Percentiles rank a stretch among this genome's conserved stretches.
Evolutionary conservation across 1,140 invertebrate genomes (phyloP).

Genomic region (Trypoxylus dichotomus): DNA sequence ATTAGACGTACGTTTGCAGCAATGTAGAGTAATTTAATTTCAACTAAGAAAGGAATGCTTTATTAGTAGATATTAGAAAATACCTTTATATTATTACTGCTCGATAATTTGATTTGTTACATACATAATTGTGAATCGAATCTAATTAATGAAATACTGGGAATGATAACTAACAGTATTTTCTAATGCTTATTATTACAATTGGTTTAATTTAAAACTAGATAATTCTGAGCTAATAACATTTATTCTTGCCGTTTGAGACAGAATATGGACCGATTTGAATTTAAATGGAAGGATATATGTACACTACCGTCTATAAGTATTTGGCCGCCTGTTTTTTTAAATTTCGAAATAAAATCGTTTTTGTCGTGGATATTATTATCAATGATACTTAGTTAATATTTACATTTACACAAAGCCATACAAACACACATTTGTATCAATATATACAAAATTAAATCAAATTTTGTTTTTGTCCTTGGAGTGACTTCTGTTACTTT

Average conservation of each 20-base stretch:
- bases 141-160: background rate
- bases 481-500: too few relatives aligned
- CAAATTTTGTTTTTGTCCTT: too few relatives aligned
- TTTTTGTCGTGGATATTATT: too few relatives aligned
- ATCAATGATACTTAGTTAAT: too few relatives aligned
- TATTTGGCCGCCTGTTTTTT: too few relatives aligned
- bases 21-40: background rate
- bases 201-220: background rate
- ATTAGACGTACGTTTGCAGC: background rate
- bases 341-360: too few relatives aligned
- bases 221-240: background rate
- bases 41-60: background rate
- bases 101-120: conserved; percentile 3
- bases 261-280: background rate
- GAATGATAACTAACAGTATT: background rate
- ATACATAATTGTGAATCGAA: background rate
- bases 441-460: too few relatives aligned
- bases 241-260: background rate
- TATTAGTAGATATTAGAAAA: background rate
- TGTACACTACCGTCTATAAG: too few relatives aligned
- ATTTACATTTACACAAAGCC: too few relatives aligned
- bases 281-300: too few relatives aligned
- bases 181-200: background rate
- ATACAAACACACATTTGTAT: too few relatives aligned
- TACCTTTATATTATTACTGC: background rate